Evolutionary conservation across 2,888 invertebrate species (phyloP), one percentile per base, ranked within the genome.

Genomic region (Brachyptera risi): DNA sequence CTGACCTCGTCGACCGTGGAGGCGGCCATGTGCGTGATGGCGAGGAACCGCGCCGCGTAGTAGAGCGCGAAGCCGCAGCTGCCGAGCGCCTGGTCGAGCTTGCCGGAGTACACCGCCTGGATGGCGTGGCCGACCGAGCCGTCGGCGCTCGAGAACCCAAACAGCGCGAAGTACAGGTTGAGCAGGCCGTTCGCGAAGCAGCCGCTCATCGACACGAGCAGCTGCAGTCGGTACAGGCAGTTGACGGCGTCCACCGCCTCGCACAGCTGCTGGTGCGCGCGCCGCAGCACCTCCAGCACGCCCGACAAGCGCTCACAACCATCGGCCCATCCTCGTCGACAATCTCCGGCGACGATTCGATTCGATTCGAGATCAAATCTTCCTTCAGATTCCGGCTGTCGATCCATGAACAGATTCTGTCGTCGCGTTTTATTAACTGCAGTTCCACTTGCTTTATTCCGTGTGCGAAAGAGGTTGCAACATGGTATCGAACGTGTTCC

Each of bases 151-250:
- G 23, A 23, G 26, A 37, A 59, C 13, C 59, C 59, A 15, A 49
- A 59, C 7, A 59, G 26, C 15, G 59, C 35, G 15, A 59, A 59
- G 35, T 59, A 59, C 3, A 59, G 21, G 19, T 59, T 59, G 19
- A 59, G 47, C 21, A 59, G 49, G 50, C 38, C 59, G 50, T 59
- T 59, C 15, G 21, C 21, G 21, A 59, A 59, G 13, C 59, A 59
- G 11, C 59, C 50, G 19, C 59, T 59, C 38, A 59, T 59, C 17
- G 59, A 59, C 9, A 49, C 26, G 15, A 59, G 35, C 3, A 37
- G 38, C 24, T 59, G 50, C 19, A 13, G 24, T 7, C 51, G 23
- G 51, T 35, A 59, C 4, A 59, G 24, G 1, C n/a, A 13, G 19
- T 59, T 59, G 1, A 50, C n/a, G 13, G 23, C 38, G 37, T 50